These are phyloP conservation scores for Siphlonurus alternatus DNA, from an alignment of 2,888 invertebrate species.

Conservation along the genomic window DNA sequence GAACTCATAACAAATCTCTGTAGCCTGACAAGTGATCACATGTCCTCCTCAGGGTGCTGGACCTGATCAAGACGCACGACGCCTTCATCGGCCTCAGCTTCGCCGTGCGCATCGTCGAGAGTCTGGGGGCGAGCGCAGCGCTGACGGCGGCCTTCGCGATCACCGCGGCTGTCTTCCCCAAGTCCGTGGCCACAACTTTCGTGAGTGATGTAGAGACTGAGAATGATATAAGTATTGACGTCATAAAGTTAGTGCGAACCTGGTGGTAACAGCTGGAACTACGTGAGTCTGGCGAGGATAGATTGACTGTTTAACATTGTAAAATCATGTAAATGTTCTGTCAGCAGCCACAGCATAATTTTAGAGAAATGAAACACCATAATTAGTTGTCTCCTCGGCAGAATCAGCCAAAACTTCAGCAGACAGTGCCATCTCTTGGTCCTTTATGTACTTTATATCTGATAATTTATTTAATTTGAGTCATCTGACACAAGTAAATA, in stretches of 20 bases:
- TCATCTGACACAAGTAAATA: background rate
- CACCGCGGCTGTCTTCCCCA: slow-evolving; percentile 30
- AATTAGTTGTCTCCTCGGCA: background rate
- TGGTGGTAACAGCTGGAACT: too few relatives aligned
- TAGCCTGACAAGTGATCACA: background rate
- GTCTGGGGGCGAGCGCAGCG: slow-evolving; percentile 26
- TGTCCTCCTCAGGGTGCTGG: slow-evolving; percentile 18
- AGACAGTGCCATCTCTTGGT: too few relatives aligned
- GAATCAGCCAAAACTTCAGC: too few relatives aligned
- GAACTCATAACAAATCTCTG: background rate
- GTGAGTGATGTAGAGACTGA: slow-evolving; percentile 21
- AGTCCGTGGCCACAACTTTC: slow-evolving; percentile 31
- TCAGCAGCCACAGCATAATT: too few relatives aligned
- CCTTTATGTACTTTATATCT: too few relatives aligned
- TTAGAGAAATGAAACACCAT: background rate
- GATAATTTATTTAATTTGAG: slow-evolving; percentile 9
- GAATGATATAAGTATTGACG: background rate
- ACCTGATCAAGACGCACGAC: slow-evolving; percentile 17
- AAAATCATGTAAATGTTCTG: too few relatives aligned
- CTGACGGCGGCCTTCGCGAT: slow-evolving; percentile 30
- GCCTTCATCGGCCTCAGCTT: slow-evolving; percentile 29
- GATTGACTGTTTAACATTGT: too few relatives aligned
- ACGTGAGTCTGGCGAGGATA: too few relatives aligned
- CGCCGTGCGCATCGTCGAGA: slow-evolving; percentile 27
- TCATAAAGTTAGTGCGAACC: too few relatives aligned